Evolutionary conservation across 2,113 vertebrate species (phyloP).

Genomic region (Gymnocephalus cernua): DNA sequence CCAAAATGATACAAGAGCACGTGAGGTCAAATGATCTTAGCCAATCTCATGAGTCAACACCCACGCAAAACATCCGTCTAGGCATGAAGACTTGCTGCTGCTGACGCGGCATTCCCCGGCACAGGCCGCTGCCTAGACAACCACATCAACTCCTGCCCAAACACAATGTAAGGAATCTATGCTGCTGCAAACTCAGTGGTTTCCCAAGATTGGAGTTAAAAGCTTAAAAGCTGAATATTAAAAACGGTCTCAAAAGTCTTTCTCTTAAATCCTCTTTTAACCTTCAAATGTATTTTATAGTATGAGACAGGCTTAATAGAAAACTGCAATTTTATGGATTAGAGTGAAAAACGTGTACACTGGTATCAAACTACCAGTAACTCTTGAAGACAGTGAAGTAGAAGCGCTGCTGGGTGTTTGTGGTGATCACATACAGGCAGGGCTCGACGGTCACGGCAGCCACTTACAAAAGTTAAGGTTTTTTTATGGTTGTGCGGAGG

Average conservation of each 20-base stretch:
- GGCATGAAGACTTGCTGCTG: slow-evolving; percentile 1
- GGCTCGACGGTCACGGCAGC: no score
- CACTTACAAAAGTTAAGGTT: no score
- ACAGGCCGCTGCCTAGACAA: slow-evolving; percentile 11
- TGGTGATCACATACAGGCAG: no score
- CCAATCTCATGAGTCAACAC: slow-evolving; percentile 53
- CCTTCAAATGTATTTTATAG: not conserved
- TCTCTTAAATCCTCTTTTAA: not conserved
- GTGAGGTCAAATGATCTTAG: slow-evolving; percentile 25
- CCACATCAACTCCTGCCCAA: not conserved
- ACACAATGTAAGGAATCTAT: not conserved
- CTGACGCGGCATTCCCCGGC: slow-evolving; percentile 55
- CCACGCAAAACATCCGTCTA: not conserved
- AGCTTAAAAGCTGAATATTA: not conserved
- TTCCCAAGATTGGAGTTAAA: not conserved
- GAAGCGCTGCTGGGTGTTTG: no score
- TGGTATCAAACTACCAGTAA: not conserved
- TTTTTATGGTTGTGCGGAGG: no score
- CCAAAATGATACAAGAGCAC: not conserved
- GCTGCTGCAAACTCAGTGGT: not conserved
- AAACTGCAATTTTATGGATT: not conserved
- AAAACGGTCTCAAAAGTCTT: no score
- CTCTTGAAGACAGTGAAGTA: not conserved
- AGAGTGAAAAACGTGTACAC: not conserved
- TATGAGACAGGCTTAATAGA: not conserved